A percentile compares a stretch with the other conserved stretches of the same genome.
These are phyloP conservation scores for Mustela nigripes DNA, from an alignment of 2,113 vertebrate genomes.

Conservation along the genomic window DNA sequence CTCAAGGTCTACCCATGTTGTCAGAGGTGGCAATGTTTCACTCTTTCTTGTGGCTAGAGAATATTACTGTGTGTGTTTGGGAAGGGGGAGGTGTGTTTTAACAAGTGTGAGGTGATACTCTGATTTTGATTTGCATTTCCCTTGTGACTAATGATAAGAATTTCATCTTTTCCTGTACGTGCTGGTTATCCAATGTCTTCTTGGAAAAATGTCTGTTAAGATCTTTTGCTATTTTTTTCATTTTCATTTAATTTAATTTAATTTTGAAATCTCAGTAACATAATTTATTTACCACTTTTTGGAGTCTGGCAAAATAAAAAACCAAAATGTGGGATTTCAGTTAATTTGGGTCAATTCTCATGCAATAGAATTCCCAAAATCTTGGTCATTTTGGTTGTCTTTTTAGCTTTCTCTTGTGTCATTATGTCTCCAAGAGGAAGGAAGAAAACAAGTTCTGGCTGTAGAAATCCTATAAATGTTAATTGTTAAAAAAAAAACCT, in stretches of 20 bases:
- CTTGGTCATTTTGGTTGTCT: background rate
- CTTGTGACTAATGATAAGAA: background rate
- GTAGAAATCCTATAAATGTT: background rate
- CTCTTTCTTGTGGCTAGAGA: background rate
- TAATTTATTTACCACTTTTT: background rate
- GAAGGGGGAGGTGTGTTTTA: background rate
- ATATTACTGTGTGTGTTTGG: background rate
- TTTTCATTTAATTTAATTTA: too few relatives aligned
- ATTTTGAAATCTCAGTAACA: background rate
- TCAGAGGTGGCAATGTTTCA: background rate
- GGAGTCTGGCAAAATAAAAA: background rate
- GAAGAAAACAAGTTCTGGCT: background rate
- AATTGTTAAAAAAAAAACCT: background rate
- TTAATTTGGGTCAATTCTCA: background rate
- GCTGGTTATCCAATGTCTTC: background rate
- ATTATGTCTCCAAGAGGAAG: background rate
- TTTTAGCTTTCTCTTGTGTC: slow-evolving; percentile 22
- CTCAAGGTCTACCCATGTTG: background rate
- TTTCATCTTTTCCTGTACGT: background rate
- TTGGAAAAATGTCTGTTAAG: background rate
- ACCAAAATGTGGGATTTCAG: background rate
- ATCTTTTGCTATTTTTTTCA: background rate
- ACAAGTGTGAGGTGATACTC: background rate
- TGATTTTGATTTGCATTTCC: background rate
- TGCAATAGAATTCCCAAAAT: background rate